Evolutionary conservation across 2,888 invertebrate genomes (phyloP).

Genomic region (Lasioglossum morio): DNA sequence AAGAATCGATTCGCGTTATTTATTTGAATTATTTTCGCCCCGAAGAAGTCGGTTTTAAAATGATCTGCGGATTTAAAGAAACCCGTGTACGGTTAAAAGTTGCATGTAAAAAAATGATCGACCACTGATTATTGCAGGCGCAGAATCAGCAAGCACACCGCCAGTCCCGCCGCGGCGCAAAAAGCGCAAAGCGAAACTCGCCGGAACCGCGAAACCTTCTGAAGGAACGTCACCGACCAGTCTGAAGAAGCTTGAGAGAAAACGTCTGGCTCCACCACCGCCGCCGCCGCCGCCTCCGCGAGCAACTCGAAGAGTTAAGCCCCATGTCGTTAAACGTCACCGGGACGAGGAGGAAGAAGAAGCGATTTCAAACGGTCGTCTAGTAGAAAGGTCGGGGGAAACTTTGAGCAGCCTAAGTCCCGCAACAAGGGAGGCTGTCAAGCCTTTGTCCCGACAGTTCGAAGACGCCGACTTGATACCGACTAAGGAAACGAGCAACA

Average conservation of each 20-base stretch:
- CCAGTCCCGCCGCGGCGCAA: constrained; percentile 82
- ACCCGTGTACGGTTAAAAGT: neutral
- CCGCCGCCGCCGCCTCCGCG: constrained; percentile 63
- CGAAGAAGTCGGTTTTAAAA: neutral
- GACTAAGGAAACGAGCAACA: constrained; percentile 9
- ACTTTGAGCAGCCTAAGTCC: constrained; percentile 9
- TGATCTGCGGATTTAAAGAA: neutral
- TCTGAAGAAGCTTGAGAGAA: constrained; percentile 53
- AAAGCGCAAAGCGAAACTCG: constrained; percentile 73
- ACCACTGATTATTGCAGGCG: constrained; percentile 51
- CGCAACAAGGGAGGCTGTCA: neutral
- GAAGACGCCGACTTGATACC: constrained; percentile 20
- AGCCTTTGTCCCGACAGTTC: neutral
- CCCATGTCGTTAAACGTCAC: constrained; percentile 17
- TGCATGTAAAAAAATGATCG: constrained; percentile 25
- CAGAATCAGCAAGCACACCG: constrained; percentile 68
- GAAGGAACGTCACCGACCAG: constrained; percentile 35
- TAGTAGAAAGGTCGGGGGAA: constrained; percentile 12
- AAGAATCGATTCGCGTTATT: neutral
- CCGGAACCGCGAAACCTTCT: constrained; percentile 37
- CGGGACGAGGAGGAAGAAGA: neutral
- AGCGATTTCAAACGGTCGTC: constrained; percentile 3
- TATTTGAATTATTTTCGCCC: neutral
- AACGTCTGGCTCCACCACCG: constrained; percentile 65
- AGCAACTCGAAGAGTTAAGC: constrained; percentile 47